Evolutionary conservation across 2,888 invertebrate genomes (phyloP), one percentile per base, ranked within the genome.

Genomic region (Cephus runcator): DNA sequence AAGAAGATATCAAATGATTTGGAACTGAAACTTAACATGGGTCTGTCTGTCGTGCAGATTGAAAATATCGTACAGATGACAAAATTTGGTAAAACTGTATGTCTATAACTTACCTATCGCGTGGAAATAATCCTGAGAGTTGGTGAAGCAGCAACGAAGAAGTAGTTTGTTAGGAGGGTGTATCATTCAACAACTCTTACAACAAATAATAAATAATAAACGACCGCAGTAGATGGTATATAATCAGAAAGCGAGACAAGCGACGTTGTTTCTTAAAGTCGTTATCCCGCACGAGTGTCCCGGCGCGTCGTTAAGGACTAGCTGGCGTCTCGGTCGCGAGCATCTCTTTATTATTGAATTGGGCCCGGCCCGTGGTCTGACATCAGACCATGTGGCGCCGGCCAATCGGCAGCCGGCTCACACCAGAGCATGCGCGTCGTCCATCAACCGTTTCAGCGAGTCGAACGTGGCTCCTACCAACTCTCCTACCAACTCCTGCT

Each of bases 361-460:
- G 90, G 90, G 88, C 90, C 89, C 89, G 91, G 88, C 94, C 94
- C 93, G 94, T 95, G 94, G 95, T 94, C 94, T 94, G 94, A 95
- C 94, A 94, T 95, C 95, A 94, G 94, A 94, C 95, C 95, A 95
- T 94, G 95, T 94, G 93, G 93, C 89, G 90, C 90, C 93, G 92
- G 91, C 95, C 95, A 95, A 95, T 95, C 89, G 92, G 92, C 87
- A 81, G 78, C 75, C 85, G 83, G 88, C 88, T 88, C 91, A 90
- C 80, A 83, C 83, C 83, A 84, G 83, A 88, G 90, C 90, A 86
- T 85, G 90, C 91, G 91, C 87, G 77, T 75, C 69, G 69, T 69
- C 15, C 40, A 15, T 69, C n/a, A 69, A 33, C 33, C 31, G 69
- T 69, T 69, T 69, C 69, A 12, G 69, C 69, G 69, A 40, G 40